Evolutionary conservation across 2,888 invertebrate genomes (phyloP), one percentile per base, ranked within the genome.

Genomic region (Eupeodes latifasciatus): DNA sequence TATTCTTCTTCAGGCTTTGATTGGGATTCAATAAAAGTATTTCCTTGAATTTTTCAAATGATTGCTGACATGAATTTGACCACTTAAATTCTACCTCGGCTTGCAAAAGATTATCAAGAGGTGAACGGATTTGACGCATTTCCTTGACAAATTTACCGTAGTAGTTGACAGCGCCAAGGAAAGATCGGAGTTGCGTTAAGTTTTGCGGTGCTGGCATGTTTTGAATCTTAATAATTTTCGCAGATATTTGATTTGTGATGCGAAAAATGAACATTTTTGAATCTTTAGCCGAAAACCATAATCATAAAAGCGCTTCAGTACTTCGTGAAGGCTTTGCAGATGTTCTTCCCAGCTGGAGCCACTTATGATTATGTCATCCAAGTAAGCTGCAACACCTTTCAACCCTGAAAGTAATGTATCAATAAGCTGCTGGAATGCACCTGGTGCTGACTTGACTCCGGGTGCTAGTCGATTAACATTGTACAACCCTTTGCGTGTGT

Each of bases 181-280:
- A 57, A 11, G 57, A 27, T 12, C 57, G 19, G 57, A 19, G 27
- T 27, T 53, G 16, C n/a, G 7, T 53, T 53, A 9, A 53, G 1
- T 27, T 27, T 27, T 27, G 1, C 27, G 27, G 27, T 2, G 27
- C 27, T 27, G 2, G 27, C 27, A 27, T 27, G 2, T 27, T 27
- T 27, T 27, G 27, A 27, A 27, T 27, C 27, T 27, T 27, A 27
- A 59, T 59, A 4, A 57, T 57, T 57, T 57, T 57, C 2, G 9
- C 80, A 57, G 27, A 57, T 27, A 57, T 12, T 57, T 57, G 4
- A 12, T 57, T 57, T 57, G 57, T 57, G 57, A 27, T 2, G 57
- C 57, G 12, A 57, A 57, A 57, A 57, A 57, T 57, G 57, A 57
- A 57, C 11, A 57, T 57, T 57, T 57, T 57, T 57, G 57, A 19